These are phyloP conservation scores for Hemitrygon akajei DNA, from an alignment of 2,797 vertebrate species.

Conservation along the genomic window DNA sequence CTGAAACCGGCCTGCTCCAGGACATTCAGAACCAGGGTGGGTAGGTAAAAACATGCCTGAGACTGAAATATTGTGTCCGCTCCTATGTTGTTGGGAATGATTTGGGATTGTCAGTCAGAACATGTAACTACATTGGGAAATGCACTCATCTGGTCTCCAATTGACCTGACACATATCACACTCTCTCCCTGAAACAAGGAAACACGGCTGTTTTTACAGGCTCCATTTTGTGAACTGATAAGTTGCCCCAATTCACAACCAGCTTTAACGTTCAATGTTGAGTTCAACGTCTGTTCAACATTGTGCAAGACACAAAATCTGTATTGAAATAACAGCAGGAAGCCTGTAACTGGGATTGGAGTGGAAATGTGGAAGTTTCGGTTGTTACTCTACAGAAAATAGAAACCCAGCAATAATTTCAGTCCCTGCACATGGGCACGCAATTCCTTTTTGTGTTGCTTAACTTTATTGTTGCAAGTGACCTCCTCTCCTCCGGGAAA, in stretches of 20 bases:
- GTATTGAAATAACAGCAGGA: background rate
- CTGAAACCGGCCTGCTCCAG: too few species aligned
- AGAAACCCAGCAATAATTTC: background rate
- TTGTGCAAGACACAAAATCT: background rate
- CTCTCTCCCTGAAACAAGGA: background rate
- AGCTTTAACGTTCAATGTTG: too few species aligned
- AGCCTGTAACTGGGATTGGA: background rate
- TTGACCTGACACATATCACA: background rate
- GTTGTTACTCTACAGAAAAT: too few species aligned
- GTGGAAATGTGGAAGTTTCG: background rate
- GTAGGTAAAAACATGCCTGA: too few species aligned
- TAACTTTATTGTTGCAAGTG: background rate
- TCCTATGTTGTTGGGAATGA: too few species aligned
- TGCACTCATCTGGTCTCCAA: too few species aligned
- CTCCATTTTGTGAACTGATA: too few species aligned
- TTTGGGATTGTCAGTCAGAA: too few species aligned
- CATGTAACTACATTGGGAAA: too few species aligned
- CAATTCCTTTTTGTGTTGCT: background rate
- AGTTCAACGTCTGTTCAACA: background rate
- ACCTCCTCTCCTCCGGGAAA: background rate
- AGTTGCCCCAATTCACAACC: background rate
- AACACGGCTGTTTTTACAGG: background rate
- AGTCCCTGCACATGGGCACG: background rate
- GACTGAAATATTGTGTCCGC: too few species aligned
- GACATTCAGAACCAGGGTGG: too few species aligned